Conservation (phyloP, 2,113 vertebrate species). For the Penelope pileata region DNA sequence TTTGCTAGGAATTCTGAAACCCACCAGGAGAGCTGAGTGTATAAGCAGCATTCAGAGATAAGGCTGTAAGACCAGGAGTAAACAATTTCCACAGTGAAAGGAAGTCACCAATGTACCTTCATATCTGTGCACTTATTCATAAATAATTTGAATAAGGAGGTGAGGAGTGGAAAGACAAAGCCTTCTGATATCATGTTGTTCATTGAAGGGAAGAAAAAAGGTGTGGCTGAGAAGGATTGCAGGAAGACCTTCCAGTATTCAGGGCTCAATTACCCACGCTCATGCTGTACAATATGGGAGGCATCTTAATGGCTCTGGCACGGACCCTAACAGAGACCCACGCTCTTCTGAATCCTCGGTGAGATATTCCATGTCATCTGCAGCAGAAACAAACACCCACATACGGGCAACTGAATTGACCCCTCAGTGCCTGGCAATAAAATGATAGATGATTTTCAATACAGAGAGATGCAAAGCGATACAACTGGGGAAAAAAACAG, state of each 20-base stretch:
- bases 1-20: neutral
- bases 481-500: neutral
- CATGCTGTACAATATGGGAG: neutral
- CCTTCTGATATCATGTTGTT: neutral
- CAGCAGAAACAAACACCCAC: neutral
- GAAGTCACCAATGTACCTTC: neutral
- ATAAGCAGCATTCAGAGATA: neutral
- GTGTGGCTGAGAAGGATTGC: neutral
- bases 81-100: neutral
- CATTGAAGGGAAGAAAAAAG: neutral
- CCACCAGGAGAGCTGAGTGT: neutral
- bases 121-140: neutral
- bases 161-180: neutral
- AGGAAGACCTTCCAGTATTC: neutral
- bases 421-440: neutral
- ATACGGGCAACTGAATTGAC: neutral
- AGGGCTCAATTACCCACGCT: neutral
- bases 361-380: neutral
- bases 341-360: neutral
- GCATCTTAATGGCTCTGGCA: neutral
- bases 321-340: neutral
- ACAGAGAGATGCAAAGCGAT: neutral
- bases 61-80: neutral
- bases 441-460: fast-evolving
- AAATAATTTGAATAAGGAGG: neutral